Conservation (phyloP, 2,113 vertebrate genomes). For the Neomonachus schauinslandi region DNA sequence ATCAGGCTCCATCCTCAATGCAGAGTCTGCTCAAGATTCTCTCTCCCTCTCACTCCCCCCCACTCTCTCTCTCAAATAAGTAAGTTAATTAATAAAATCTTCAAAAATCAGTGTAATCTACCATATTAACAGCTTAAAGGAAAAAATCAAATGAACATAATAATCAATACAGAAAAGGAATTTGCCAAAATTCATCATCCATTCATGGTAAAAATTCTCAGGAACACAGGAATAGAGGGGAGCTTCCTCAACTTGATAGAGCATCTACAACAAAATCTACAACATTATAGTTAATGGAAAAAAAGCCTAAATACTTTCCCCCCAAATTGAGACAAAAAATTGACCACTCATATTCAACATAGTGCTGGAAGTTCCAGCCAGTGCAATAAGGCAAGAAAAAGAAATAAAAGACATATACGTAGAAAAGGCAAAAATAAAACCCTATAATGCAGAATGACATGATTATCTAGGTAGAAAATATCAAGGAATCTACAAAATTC, state of each 20-base stretch:
- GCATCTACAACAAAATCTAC: background rate
- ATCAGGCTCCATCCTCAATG: background rate
- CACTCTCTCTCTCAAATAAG: background rate
- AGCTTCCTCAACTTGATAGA: background rate
- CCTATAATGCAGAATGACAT: background rate
- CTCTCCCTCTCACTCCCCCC: background rate
- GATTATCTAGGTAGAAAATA: constrained; percentile 6
- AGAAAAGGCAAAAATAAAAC: background rate
- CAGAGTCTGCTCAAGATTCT: background rate
- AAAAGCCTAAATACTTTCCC: background rate
- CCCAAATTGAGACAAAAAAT: background rate
- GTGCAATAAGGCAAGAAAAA: background rate
- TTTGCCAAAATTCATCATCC: background rate
- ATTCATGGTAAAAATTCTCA: constrained; percentile 35
- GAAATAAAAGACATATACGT: background rate
- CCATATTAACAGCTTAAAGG: background rate
- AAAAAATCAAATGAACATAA: background rate
- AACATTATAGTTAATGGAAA: background rate
- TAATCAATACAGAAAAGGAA: background rate
- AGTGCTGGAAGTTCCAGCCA: background rate
- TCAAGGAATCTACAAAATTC: background rate
- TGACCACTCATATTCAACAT: background rate
- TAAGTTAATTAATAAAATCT: background rate
- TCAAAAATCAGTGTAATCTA: background rate
- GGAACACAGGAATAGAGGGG: background rate